Evolutionary conservation across 2,797 vertebrate genomes (phyloP).

Genomic region (Melanotaenia parkinsoni): DNA sequence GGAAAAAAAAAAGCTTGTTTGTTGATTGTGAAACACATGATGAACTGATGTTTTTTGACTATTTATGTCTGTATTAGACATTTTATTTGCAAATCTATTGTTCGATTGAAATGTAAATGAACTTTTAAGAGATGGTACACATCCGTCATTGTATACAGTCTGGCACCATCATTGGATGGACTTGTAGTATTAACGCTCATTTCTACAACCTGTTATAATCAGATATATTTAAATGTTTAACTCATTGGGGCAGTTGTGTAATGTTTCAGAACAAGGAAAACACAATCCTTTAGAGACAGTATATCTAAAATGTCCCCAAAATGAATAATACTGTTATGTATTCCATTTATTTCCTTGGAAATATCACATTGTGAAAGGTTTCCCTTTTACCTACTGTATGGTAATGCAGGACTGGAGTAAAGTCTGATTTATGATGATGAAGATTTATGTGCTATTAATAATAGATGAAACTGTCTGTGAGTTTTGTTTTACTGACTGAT

Average conservation of each 20-base stretch:
- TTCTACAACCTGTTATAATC: conserved; percentile 93
- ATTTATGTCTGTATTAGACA: conserved; percentile 99
- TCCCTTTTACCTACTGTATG: conserved; percentile 87
- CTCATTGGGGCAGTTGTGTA: conserved; percentile 68
- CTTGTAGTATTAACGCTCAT: conserved; percentile 88
- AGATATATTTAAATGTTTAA: conserved; percentile 91
- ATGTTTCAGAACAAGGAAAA: conserved; percentile 75
- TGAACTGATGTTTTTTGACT: conserved; percentile 93
- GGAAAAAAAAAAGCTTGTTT: conserved; percentile 85
- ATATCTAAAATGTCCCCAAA: conserved; percentile 88
- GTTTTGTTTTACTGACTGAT: conserved; percentile 61
- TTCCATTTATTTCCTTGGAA: conserved; percentile 94
- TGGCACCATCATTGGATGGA: conserved; percentile 97
- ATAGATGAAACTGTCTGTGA: conserved; percentile 52
- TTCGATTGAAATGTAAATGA: conserved; percentile 99
- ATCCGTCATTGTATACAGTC: conserved; percentile 98
- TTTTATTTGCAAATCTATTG: conserved; percentile 99
- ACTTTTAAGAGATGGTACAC: conserved; percentile 95
- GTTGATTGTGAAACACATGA: conserved; percentile 92
- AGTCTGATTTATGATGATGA: conserved; percentile 72
- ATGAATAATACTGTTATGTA: conserved; percentile 93
- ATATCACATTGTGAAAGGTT: conserved; percentile 90
- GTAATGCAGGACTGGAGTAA: conserved; percentile 80
- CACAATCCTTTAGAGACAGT: conserved; percentile 88
- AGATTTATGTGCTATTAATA: conserved; percentile 62